Evolutionary conservation across 2,888 invertebrate species (phyloP).

Genomic region (Spilarctia lutea): DNA sequence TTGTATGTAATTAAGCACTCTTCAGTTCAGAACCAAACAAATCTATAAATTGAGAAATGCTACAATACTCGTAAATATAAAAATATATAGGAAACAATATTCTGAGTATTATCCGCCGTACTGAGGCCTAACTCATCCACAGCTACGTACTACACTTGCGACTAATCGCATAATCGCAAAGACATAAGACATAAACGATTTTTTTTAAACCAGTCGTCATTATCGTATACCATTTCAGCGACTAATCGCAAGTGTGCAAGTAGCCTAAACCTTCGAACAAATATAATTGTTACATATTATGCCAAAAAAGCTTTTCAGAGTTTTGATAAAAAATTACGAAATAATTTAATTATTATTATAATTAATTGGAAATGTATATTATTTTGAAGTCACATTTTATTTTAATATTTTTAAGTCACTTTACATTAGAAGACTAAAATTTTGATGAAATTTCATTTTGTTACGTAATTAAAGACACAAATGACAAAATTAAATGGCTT

Average conservation of each 20-base stretch:
- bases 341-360: conserved; percentile 37
- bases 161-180: conserved; percentile 25
- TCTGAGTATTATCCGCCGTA: conserved; percentile 65
- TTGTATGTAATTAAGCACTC: neutral
- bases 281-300: conserved; percentile 42
- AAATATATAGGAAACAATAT: conserved; percentile 68
- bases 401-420: conserved; percentile 23
- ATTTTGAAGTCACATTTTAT: conserved; percentile 25
- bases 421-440: conserved; percentile 32
- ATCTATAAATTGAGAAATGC: conserved; percentile 50
- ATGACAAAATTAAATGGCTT: neutral
- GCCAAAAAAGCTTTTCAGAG: conserved; percentile 40
- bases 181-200: neutral
- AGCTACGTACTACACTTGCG: conserved; percentile 23
- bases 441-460: conserved; percentile 21
- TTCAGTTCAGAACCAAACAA: conserved; percentile 42
- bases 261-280: conserved; percentile 23
- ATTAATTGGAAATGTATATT: conserved; percentile 38
- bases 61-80: conserved; percentile 55
- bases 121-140: conserved; percentile 35
- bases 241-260: conserved; percentile 28
- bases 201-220: neutral
- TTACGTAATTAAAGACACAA: conserved; percentile 9
- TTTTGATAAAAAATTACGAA: conserved; percentile 27
- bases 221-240: neutral